Evolutionary conservation across 2,888 invertebrate species (phyloP), one percentile per base, ranked within the genome.

Genomic region (Agrochola circellaris): DNA sequence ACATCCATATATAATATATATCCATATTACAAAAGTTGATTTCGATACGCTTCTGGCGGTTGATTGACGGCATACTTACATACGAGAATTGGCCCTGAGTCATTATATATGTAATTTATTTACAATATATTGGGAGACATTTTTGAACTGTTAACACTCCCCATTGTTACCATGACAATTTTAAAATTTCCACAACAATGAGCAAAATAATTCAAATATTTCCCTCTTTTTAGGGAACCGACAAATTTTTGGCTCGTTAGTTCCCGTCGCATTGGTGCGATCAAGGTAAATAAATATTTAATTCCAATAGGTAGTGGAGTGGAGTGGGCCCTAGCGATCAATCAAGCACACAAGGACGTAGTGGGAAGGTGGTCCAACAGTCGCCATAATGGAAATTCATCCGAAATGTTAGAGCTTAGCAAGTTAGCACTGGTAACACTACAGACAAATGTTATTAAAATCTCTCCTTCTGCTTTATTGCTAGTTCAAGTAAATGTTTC

Each of bases 141-240:
- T 45, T 54, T 7, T 13, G 1, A 48, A 11, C 11, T 17, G 42
- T n/a, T 30, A 81, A 81, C 74, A 81, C 74, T 81, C 74, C 54
- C 11, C 20, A 61, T 54, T 54, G 26, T 26, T 77, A 34, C 74
- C 61, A 77, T 26, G 5, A 26, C 1, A 26, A 73, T 26, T 72
- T 23, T 11, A 45, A 45, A 62, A 23, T 7, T 54, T n/a, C 38
- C 51, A 1, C 15, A n/a, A 13, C 8, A 58, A 8, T 30, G 23
- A 23, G 3, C 34, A n/a, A 56, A 34, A 61, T 20, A 45, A 38
- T 30, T 26, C 2, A 11, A 42, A 61, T 61, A 42, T 30, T 42
- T 42, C 51, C 51, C 30, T 20, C 9, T 51, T 51, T 75, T 42
- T 23, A 42, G 51, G 77, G 60, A 51, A 71, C 7, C 0, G 1